A percentile compares a stretch with the other conserved stretches of the same genome.
phyloP scores from a whole-genome alignment of 2,113 vertebrate species.

The Oreochromis niloticus region DNA sequence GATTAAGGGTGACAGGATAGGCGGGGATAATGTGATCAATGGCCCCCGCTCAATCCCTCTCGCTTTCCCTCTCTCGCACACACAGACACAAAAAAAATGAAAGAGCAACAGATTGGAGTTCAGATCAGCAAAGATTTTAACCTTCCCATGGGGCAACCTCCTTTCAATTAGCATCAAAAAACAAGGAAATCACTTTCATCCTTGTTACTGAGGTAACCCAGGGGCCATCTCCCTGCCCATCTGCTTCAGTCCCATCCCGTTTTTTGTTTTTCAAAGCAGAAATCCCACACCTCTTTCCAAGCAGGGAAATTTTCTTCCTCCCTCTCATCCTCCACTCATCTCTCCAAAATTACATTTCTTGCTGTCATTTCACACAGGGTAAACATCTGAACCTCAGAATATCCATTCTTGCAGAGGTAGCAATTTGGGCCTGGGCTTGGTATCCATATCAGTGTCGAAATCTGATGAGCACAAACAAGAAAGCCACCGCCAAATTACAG shows the following conservation, averaged over 20 bases:
- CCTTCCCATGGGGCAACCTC: conserved; percentile 59
- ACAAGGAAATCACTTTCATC: conserved; percentile 66
- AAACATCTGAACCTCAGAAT: conserved; percentile 39
- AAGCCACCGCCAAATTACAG: conserved; percentile 44
- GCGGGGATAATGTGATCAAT: conserved; percentile 29
- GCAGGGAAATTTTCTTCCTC: neutral
- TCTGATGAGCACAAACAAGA: conserved; percentile 46
- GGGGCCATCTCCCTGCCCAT: conserved; percentile 51
- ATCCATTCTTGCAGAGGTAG: conserved; percentile 22
- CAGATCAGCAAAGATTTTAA: conserved; percentile 57
- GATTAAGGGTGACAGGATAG: conserved; percentile 46
- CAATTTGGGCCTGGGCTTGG: conserved; percentile 40
- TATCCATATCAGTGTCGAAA: conserved; percentile 39
- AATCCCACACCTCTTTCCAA: neutral
- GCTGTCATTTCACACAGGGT: conserved; percentile 4
- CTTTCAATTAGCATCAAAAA: conserved; percentile 70
- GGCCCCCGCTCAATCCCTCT: neutral
- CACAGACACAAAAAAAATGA: neutral
- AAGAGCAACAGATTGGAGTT: conserved; percentile 59
- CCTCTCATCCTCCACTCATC: neutral
- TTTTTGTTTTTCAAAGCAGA: neutral
- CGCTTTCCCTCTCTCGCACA: neutral
- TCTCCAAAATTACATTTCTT: conserved; percentile 5
- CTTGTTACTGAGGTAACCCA: conserved; percentile 47
- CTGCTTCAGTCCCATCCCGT: conserved; percentile 48